Evolutionary conservation across 2,888 invertebrate species (phyloP), one percentile per base, ranked within the genome.

Genomic region (Ceramica pisi): DNA sequence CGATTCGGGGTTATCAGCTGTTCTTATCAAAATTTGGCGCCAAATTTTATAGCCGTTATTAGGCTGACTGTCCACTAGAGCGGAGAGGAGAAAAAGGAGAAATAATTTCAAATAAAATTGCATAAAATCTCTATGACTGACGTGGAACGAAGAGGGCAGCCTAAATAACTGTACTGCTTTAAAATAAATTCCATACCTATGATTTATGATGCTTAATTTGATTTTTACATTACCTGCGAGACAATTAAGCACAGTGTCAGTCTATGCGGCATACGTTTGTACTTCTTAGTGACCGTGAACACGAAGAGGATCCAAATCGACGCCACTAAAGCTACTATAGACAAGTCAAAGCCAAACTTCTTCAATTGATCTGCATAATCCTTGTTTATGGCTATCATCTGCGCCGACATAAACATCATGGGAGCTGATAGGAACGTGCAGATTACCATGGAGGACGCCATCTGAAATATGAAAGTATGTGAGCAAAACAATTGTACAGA

Each of bases 351-450:
- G 1, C 98, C 97, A 87, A 98, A 99, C 48, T 96, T 94, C 90
- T 97, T 97, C 67, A 99, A 92, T 84, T 98, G 97, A 38, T 97
- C 97, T 1, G 98, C 97, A 89, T 98, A 99, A 87, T 98, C 98
- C 83, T 97, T 97, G 62, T 98, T 97, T 60, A 98, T 93, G 0
- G 98, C 97, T 83, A 99, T 98, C 97, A 99, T 98, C 96, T 98
- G 98, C 1, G 99, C 99, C 0, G 99, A 99, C 73, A 99, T 97
- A 91, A 99, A 99, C 98, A 99, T 99, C 85, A 99, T 96, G 0
- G 99, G 99, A 0, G 98, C 99, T 19, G 99, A 99, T 31, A 99
- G 96, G 89, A 99, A 98, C 0, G 99, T 99, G 86, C 99, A 98
- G 2, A 98, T 98, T 7, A 99, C 99, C 98, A 99, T 98, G 41